Evolutionary conservation across 2,797 vertebrate species (phyloP), one percentile per base, ranked within the genome.

Genomic region (Pseudomugil tenellus): DNA sequence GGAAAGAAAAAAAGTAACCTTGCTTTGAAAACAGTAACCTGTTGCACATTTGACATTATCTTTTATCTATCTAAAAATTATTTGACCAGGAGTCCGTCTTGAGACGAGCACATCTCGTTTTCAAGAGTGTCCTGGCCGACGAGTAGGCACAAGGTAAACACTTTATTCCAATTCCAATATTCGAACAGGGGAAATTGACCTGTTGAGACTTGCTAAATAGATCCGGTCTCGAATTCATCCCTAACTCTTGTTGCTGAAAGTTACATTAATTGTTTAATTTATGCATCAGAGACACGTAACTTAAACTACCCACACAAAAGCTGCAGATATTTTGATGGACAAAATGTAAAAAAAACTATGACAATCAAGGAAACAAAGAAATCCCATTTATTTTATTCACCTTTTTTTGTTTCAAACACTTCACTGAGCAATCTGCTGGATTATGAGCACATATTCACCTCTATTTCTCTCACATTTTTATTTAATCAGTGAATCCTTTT

Each of bases 21-120:
- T 95, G 93, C 91, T 92, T 92, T 94, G 90, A 93, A 89, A 88
- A 88, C 83, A 92, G 92, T 94, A 89, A 93, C 88, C 60, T 95
- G 93, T 92, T 94, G 92, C 92, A 92, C 91, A 92, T 94, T 94
- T 94, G 92, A 94, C 94, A 86, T 93, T 90, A 94, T 95, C 89
- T 92, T 92, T 90, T 92, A 93, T 95, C 88, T 94, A 95, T 94
- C 91, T 94, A 95, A 95, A 95, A 95, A 95, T 92, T 88, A 95
- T 94, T 93, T 94, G 93, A 95, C 94, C 94, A 95, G 94, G 94
- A 94, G 93, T 94, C 89, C 94, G 93, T 95, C 94, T 95, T 95
- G 94, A 95, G 94, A 95, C 94, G 94, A 95, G 94, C 93, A 91
- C 93, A 94, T 95, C 94, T 95, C 94, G 94, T 95, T 94, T 95